Evolutionary conservation across 1,140 invertebrate genomes (phyloP), one percentile per base, ranked within the genome.

Genomic region (Dolichoris vasculosae): DNA sequence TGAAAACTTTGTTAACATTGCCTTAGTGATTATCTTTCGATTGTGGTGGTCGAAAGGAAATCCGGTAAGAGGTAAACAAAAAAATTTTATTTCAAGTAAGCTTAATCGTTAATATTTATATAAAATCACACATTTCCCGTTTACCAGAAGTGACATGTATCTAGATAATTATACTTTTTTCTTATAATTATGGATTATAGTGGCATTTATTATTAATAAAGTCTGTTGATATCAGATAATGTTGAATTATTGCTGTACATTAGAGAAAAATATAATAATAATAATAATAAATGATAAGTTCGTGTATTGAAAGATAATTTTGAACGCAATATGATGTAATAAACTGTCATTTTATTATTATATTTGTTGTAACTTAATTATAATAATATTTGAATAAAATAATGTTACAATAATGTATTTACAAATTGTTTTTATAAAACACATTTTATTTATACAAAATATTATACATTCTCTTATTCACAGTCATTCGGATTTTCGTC

Each of bases 21-120:
- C 87, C 88, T 88, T 79, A 69, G 51, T 86, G 84, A 91, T 92
- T 93, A 93, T 89, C 86, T 89, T 89, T 91, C 90, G 91, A 92
- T 92, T 88, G 93, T 93, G 92, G 92, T 93, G 92, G 90, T 93
- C 91, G 91, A 89, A 88, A 88, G 88, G 89, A 92, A 93, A 93
- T 90, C 88, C 77, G 85, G 80, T 69, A 38, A 6, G 59, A 83
- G 88, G 79, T 80, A 88, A 89, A 86, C 86, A 92, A 92, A 91
- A 92, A 91, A 90, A 91, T 87, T 78, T 88, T 35, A 88, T 89
- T 87, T 88, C 89, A 91, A 92, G 87, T 91, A 90, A 92, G 90
- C 30, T 90, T 93, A 89, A 90, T 91, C 82, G 87, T 90, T 91
- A 87, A 88, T 69, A 87, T 88, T 48, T 88, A 86, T 69, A 88